A percentile compares a stretch with the other conserved stretches of the same genome.
Conservation (phyloP, 2,113 vertebrate genomes). For the Sclerurus mexicanus region DNA sequence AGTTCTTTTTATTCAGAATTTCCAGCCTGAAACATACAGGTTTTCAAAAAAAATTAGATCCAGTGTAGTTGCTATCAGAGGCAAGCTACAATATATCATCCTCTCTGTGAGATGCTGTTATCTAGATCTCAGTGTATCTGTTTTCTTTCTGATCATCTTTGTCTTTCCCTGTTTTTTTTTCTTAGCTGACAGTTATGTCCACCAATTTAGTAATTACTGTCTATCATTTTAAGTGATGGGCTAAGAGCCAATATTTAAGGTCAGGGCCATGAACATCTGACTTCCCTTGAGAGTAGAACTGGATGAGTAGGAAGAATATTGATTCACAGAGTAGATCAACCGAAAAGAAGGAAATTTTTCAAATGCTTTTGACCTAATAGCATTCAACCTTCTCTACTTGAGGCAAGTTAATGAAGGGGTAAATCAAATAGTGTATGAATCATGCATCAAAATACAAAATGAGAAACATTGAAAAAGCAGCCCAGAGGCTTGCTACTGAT, state of each 20-base stretch:
- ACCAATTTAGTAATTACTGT: conserved; percentile 55
- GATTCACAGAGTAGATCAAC: conserved; percentile 38
- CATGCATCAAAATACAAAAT: conserved; percentile 1
- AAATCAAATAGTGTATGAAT: conserved; percentile 17
- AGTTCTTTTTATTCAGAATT: not conserved
- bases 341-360: not conserved
- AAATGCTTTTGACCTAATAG: conserved; percentile 36
- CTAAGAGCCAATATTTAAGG: conserved; percentile 37
- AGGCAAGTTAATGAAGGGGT: conserved; percentile 42
- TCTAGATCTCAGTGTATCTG: not conserved
- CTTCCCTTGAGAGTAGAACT: not conserved
- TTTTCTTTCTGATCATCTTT: not conserved
- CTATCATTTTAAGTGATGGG: conserved; percentile 57
- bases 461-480: not conserved
- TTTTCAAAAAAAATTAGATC: not conserved
- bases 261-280: conserved; percentile 9
- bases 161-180: not conserved
- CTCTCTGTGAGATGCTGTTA: not conserved
- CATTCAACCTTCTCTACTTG: not conserved
- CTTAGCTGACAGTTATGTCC: conserved; percentile 20
- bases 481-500: not conserved
- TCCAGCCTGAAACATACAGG: not conserved
- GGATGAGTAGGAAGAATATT: conserved; percentile 44
- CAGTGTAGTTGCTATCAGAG: not conserved
- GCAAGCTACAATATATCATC: not conserved